Conservation (phyloP, 92 coral and sea anemone species). For the Blastomussa wellsi region DNA sequence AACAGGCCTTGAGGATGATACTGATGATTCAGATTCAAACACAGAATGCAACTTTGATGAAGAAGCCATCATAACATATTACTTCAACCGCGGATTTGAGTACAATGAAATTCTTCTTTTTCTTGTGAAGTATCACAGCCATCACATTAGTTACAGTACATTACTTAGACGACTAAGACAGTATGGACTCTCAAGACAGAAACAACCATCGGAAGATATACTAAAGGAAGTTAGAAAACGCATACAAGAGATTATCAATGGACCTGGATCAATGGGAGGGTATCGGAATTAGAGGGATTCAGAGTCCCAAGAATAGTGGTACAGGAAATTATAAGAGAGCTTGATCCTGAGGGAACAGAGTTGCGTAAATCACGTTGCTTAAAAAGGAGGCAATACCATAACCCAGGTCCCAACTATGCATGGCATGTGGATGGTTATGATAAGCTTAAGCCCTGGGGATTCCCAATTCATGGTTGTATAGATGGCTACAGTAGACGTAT, state of each 20-base stretch:
- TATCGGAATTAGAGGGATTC: no score
- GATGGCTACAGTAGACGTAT: not conserved
- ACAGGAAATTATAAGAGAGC: conserved; percentile 40
- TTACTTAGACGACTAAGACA: conserved; percentile 54
- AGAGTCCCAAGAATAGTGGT: conserved; percentile 67
- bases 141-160: conserved; percentile 52
- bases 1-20: conserved; percentile 6
- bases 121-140: conserved; percentile 44
- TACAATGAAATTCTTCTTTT: conserved; percentile 49
- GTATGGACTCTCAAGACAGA: conserved; percentile 40
- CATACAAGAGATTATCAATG: conserved; percentile 55
- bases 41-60: conserved; percentile 48
- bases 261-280: conserved; percentile 63
- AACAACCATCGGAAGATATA: conserved; percentile 24
- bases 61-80: conserved; percentile 43
- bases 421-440: not conserved
- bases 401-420: not conserved
- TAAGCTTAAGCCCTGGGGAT: not conserved
- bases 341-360: not conserved
- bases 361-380: not conserved
- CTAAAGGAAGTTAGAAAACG: conserved; percentile 9
- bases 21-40: conserved; percentile 45
- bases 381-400: not conserved
- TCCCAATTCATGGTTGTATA: not conserved
- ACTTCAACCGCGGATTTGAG: conserved; percentile 53